phyloP scores from a whole-genome alignment of 2,888 invertebrate genomes.

The Polydrusus tereticollis region DNA sequence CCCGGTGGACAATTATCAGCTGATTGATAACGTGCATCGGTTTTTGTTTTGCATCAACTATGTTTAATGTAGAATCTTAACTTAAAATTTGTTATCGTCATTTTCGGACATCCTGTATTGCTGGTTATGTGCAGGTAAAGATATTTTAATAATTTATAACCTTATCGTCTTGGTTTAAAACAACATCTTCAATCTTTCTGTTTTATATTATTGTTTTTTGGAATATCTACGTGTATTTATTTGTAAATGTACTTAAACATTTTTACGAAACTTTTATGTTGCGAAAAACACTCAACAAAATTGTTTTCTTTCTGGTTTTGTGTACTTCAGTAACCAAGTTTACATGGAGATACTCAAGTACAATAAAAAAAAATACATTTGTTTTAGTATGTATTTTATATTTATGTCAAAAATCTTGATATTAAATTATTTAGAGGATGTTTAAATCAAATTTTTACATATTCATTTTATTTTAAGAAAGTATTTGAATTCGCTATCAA shows the following conservation, averaged over 20 bases:
- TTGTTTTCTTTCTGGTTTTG: constrained; percentile 4
- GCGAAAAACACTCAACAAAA: neutral
- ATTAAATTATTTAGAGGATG: no score
- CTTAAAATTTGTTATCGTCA: no score
- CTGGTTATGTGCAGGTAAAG: no score
- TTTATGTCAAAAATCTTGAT: no score
- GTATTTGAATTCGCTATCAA: no score
- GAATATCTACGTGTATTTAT: neutral
- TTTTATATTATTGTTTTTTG: neutral
- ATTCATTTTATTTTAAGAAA: no score
- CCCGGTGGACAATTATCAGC: no score
- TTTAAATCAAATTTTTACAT: no score
- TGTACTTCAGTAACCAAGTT: neutral
- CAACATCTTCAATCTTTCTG: neutral
- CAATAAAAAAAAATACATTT: neutral
- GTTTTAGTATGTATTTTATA: neutral
- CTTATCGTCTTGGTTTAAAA: neutral
- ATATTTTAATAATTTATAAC: neutral
- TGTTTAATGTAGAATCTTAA: no score
- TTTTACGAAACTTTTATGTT: neutral
- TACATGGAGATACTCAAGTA: neutral
- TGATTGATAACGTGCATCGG: no score
- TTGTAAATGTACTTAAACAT: neutral
- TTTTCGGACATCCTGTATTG: no score
- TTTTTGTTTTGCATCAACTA: no score